Evolutionary conservation across 2,797 vertebrate genomes (phyloP), one percentile per base, ranked within the genome.

Genomic region (Helicolenus hilgendorfi): DNA sequence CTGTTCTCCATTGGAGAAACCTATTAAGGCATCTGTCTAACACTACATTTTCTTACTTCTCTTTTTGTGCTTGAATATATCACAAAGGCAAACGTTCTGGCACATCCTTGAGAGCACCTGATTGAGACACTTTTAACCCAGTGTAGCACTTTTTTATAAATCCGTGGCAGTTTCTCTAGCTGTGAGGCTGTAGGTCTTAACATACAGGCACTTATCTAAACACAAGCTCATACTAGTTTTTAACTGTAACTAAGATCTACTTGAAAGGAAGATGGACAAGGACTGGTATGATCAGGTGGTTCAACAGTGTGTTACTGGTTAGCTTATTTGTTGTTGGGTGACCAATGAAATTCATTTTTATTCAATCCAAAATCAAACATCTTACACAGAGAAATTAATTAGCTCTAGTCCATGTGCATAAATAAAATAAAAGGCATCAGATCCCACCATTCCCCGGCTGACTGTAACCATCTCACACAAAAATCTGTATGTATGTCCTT

Each of bases 1-100:
- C 75, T 65, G 49, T 81, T 88, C 74, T 90, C 75, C 72, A 86
- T 65, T 85, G 77, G 77, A 93, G 77, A 89, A 83, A 83, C 60
- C 4, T n/a, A 70, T 45, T 27, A 84, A 87, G 72, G 76, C 88
- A 84, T 76, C 56, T 29, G 53, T 77, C 36, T 60, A 26, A 76
- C 59, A 38, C 59, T 31, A 83, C 1, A 69, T 77, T 31, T 65
- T 72, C 27, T 73, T 68, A 38, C 5, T 33, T 49, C 38, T 41
- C 38, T 41, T 72, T 35, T 41, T 74, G 72, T 85, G 68, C 41
- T 85, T 87, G 13, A 67, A 81, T 72, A 72, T 84, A 73, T 79
- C 11, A 89, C 27, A 77, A 72, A 88, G 58, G 35, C 24, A 83
- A 78, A 67, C 6, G 24, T 81, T 73, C 20, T 76, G 29, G 79